Conservation (phyloP, 2,113 vertebrate genomes). For the Capreolus pygargus region DNA sequence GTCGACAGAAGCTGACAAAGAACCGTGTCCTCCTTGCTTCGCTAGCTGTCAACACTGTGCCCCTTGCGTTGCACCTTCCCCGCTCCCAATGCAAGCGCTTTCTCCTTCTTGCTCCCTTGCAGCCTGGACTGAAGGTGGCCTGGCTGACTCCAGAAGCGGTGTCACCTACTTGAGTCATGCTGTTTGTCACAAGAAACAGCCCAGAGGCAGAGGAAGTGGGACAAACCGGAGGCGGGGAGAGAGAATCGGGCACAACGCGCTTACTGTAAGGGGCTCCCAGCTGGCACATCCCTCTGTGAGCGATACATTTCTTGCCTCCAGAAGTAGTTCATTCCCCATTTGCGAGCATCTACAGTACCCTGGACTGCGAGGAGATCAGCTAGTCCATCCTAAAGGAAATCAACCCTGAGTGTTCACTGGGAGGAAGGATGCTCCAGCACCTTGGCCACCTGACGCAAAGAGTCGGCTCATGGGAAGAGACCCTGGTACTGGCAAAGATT, state of each 20-base stretch:
- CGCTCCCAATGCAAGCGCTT: neutral
- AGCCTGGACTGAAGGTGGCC: neutral
- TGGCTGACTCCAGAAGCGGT: neutral
- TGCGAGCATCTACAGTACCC: neutral
- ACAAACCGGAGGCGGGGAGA: neutral
- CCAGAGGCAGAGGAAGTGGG: neutral
- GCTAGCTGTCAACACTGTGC: neutral
- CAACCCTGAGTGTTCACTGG: neutral
- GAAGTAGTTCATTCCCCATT: neutral
- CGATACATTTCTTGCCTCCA: neutral
- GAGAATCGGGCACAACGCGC: neutral
- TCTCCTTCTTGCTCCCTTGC: neutral
- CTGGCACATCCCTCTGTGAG: rapidly evolving
- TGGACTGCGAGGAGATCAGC: neutral
- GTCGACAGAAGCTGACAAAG: neutral
- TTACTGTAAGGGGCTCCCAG: neutral
- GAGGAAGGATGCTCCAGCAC: neutral
- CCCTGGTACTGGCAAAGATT: rapidly evolving
- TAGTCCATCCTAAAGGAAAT: neutral
- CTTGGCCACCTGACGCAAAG: neutral
- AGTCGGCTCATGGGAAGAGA: neutral
- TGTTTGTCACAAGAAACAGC: neutral
- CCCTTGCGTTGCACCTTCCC: neutral
- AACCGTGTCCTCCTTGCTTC: neutral
- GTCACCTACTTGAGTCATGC: neutral